Base-by-base conservation (phyloP, 2,888 invertebrate genomes). In the Trichacis sp. region DNA sequence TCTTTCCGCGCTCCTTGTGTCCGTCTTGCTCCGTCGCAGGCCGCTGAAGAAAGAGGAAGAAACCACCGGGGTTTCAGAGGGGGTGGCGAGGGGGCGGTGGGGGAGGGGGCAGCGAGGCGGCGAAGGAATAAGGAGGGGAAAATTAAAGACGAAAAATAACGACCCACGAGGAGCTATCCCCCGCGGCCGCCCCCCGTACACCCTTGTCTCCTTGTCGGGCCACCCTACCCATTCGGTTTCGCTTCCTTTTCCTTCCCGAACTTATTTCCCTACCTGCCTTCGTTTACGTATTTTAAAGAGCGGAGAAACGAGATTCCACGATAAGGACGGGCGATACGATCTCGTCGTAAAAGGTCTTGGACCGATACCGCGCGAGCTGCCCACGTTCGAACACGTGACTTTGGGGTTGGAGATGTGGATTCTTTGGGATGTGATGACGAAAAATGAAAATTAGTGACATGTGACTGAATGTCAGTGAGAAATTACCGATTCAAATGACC, bases 91-190 rank as follows among this genome's bases (percentile, higher is more conserved):
- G 43, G 19, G 56, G 12, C n/a, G n/a, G n/a, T n/a, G n/a, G n/a
- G n/a, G n/a, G n/a, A n/a, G n/a, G n/a, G n/a, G n/a, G n/a, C n/a
- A n/a, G n/a, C n/a, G n/a, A n/a, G n/a, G n/a, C n/a, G n/a, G n/a
- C n/a, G 50, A 52, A 40, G 38, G 68, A 68, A 68, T 60, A 56
- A 57, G 50, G 50, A 48, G 69, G 65, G 69, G 64, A 64, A 69
- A 69, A 69, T 84, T 84, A 84, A 84, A 83, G 83, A 83, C 83
- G 83, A 83, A 84, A 84, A 84, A 84, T 83, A 84, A 83, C 83
- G 70, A 71, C 69, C 69, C 70, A 54, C 68, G 70, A 62, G 64
- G 61, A 65, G 64, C 24, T 56, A 60, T 56, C 45, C 45, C 61
- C 49, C 56, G 48, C 50, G 53, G 53, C 54, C 24, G 33, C 29